Base-by-base conservation (phyloP, 2,113 vertebrate genomes). In the Brachyhypopomus gauderio region DNA sequence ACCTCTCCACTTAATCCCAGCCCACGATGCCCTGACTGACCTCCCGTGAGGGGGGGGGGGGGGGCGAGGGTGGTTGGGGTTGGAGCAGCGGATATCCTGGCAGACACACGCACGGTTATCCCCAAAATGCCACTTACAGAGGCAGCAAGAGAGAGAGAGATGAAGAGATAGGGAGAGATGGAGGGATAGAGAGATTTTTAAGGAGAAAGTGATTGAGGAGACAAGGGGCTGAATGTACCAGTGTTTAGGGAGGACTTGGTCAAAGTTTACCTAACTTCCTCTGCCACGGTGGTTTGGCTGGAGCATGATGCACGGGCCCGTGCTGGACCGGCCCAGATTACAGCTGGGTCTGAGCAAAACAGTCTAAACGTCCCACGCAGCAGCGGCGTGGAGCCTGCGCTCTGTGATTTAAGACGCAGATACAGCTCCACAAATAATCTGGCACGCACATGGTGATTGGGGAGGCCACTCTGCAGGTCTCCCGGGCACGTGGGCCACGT, bases 31-130 rank as follows among this genome's bases (percentile, higher is more conserved):
- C 41, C 5, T 5, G 41, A 8, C 41, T 41, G 41, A 41, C 41
- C 41, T 41, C 1, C 5, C 41, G 41, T 4, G 41, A 2, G 9
- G 41, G 30, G 1, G 30, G 30, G 30, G 30, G 30, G 30, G 30
- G 30, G 30, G 30, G 30, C n/a, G n/a, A n/a, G n/a, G n/a, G n/a
- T n/a, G n/a, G n/a, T n/a, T n/a, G n/a, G n/a, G n/a, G n/a, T n/a
- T n/a, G 30, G 30, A 30, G 2, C 30, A 30, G 30, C 1, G 30
- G 9, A 41, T 4, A 6, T 9, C 41, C 62, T 77, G 87, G 19
- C 45, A 85, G 87, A 89, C 85, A 67, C 64, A 67, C 64, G 34
- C 64, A 67, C 27, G 34, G 17, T 36, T 2, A 67, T 20, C 3
- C 36, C 64, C 30, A 14, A 17, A 16, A 64, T 34, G 27, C 23